phyloP scores from a whole-genome alignment of 37 sponge, comb jelly and placozoan genomes.

The Haliclona indistincta region DNA sequence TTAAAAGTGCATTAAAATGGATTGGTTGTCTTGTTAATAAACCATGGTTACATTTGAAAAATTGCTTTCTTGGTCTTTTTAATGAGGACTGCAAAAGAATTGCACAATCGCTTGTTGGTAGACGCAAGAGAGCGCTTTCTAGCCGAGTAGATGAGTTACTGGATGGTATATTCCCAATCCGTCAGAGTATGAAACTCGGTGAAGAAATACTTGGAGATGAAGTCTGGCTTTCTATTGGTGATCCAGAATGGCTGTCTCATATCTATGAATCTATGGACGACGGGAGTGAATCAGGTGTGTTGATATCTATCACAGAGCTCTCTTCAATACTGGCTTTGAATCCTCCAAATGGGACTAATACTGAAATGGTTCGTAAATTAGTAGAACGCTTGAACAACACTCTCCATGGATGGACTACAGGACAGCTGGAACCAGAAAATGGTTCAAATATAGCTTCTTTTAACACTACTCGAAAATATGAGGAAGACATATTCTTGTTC shows the following conservation, averaged over 20 bases:
- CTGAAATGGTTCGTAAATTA: slow-evolving; percentile 14
- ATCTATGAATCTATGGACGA: slow-evolving; percentile 31
- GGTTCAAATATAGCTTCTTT: slow-evolving; percentile 21
- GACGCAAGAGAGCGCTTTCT: no score
- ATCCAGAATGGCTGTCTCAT: slow-evolving; percentile 34
- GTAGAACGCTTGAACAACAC: slow-evolving; percentile 39
- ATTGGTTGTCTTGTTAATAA: no score
- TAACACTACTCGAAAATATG: neutral
- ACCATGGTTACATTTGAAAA: no score
- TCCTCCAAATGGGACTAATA: slow-evolving; percentile 26
- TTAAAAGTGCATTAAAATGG: no score
- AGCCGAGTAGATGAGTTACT: neutral
- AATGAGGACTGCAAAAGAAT: no score
- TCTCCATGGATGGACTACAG: slow-evolving; percentile 37
- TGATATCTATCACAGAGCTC: slow-evolving; percentile 16
- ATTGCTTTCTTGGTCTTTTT: no score
- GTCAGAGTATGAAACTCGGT: slow-evolving; percentile 4
- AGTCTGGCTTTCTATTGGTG: slow-evolving; percentile 4
- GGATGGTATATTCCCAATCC: slow-evolving; percentile 30
- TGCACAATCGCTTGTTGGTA: no score
- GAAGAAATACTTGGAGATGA: slow-evolving; percentile 30
- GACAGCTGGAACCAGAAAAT: slow-evolving; percentile 19
- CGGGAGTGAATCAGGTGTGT: slow-evolving; percentile 16
- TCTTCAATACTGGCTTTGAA: slow-evolving; percentile 9
- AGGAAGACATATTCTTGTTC: neutral